These are phyloP conservation scores for Plagodis pulveraria DNA, from an alignment of 2,888 invertebrate genomes.

Conservation along the genomic window DNA sequence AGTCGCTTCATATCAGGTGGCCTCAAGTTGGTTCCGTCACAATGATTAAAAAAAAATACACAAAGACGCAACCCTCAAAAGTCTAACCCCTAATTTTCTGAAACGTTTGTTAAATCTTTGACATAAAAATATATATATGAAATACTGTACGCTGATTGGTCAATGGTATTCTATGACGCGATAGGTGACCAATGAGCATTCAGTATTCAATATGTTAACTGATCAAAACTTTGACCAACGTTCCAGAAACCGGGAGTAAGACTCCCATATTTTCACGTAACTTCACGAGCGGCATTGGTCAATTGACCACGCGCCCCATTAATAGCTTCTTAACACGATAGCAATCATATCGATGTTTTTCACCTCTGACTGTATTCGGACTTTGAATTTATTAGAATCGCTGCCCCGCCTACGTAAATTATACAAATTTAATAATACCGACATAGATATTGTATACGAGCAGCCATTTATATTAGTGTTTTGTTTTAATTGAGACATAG, in stretches of 20 bases:
- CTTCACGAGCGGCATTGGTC: conserved; percentile 1
- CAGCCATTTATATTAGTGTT: not conserved
- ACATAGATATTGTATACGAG: not conserved
- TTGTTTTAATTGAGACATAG: not conserved
- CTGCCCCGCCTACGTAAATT: conserved; percentile 1
- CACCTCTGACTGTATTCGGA: conserved; percentile 15
- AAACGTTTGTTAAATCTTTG: too few species aligned
- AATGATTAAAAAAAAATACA: too few species aligned
- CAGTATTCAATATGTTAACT: too few species aligned
- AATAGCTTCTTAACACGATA: conserved; percentile 26
- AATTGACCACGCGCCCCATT: conserved; percentile 10
- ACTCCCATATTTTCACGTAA: conserved; percentile 1
- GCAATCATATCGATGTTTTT: conserved; percentile 18
- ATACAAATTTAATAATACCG: not conserved
- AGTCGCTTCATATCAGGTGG: too few species aligned
- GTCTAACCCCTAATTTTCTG: too few species aligned
- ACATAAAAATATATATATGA: too few species aligned
- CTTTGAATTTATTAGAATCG: conserved; percentile 3
- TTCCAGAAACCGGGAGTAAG: too few species aligned
- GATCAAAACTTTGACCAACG: too few species aligned
- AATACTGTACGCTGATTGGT: too few species aligned
- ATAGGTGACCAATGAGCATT: too few species aligned
- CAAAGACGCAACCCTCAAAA: not conserved
- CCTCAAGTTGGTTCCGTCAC: too few species aligned
- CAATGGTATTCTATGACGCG: too few species aligned